These are phyloP conservation scores for Perognathus longimembris DNA, from an alignment of 2,113 vertebrate species.

Conservation along the genomic window DNA sequence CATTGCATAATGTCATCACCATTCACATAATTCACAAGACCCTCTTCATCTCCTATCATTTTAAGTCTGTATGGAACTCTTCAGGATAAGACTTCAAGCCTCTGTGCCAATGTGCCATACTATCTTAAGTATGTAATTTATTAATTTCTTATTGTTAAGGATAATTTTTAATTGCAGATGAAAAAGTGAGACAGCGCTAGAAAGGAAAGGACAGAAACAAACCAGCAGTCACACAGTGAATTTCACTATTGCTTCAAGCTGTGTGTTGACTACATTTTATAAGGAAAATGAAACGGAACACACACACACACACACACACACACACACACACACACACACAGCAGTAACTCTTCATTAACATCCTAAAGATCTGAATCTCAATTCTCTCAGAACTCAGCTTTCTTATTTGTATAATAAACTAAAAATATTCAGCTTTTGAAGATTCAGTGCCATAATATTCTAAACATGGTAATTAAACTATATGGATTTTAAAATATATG, in stretches of 20 bases:
- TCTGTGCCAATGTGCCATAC: not conserved
- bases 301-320: not conserved
- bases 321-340: not conserved
- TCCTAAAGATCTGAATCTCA: not conserved
- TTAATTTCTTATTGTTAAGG: not conserved
- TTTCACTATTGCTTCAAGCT: not conserved
- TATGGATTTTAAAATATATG: not conserved
- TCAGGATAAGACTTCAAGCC: not conserved
- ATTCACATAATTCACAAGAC: not conserved
- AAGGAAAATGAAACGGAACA: not conserved
- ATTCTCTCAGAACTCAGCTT: not conserved
- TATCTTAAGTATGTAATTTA: not conserved
- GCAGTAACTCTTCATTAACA: not conserved
- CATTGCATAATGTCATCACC: not conserved
- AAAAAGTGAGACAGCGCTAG: not conserved
- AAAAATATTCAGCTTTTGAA: not conserved
- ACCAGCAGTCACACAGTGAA: not conserved
- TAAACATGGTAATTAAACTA: not conserved
- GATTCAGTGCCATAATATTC: not conserved
- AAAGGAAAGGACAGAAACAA: not conserved
- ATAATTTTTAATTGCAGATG: not conserved
- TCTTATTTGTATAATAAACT: not conserved
- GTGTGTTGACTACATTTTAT: not conserved
- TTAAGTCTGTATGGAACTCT: not conserved
- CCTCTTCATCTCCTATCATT: not conserved